Base-by-base conservation (phyloP, 2,797 vertebrate species). In the Pagetopsis macropterus region DNA sequence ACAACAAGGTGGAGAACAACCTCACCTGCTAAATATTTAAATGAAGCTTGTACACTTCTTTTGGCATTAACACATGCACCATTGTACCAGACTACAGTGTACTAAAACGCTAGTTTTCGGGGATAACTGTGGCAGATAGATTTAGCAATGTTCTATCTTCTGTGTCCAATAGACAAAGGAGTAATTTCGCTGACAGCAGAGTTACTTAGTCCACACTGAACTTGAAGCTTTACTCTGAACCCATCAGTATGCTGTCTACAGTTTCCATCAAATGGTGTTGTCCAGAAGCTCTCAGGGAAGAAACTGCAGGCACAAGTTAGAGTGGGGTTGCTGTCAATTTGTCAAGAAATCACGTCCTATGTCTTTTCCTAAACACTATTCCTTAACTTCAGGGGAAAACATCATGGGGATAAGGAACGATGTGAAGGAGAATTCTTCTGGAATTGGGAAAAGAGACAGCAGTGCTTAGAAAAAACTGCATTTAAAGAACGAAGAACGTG, bases 81-180 rank as follows among this genome's bases (percentile, higher is more conserved):
- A 17, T 9, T 46, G 45, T 63, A 4, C 16, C 17, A 33, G 11
- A 21, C 13, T 12, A 17, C 2, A 51, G 27, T 17, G 19, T 40
- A 62, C 41, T 59, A 40, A 46, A 71, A 40, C 54, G 21, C 21
- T 21, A 21, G 21, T 9, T 5, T 48, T 37, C 50, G 31, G 43
- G 33, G 31, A 15, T 48, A 61, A 57, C 44, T 21, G 31, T 52
- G 12, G 43, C 52, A 49, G 44, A 11, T 61, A 11, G 4, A 43
- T 66, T 56, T 48, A 10, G n/a, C 46, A 33, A 76, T 62, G 60
- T 64, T n/a, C 15, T 21, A 56, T 65, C 13, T 40, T 70, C 21
- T 43, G 58, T 59, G 19, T 3, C n/a, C n/a, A 58, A 3, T 19
- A 31, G 48, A 64, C 10, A 76, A 58, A 57, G 12, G 56, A 33